These are phyloP conservation scores for Gymnocephalus cernua DNA, from an alignment of 2,113 vertebrate genomes.

Conservation along the genomic window DNA sequence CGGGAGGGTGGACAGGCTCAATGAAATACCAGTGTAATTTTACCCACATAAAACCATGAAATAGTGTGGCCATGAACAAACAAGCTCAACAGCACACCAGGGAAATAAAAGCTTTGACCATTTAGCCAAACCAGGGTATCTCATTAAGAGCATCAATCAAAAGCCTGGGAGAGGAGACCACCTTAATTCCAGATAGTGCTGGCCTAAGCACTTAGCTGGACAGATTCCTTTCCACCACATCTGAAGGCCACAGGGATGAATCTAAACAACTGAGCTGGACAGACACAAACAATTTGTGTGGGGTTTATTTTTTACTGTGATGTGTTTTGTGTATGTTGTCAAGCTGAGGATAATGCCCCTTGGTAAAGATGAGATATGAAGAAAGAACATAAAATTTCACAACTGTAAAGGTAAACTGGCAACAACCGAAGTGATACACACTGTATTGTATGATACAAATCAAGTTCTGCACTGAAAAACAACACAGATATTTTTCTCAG, in stretches of 20 bases:
- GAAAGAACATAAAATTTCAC: not conserved
- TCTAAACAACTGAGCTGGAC: slow-evolving; percentile 31
- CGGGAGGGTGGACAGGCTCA: slow-evolving; percentile 35
- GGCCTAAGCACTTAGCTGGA: slow-evolving; percentile 56
- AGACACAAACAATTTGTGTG: not conserved
- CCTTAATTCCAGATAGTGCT: slow-evolving; percentile 63
- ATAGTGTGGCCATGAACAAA: slow-evolving; percentile 64
- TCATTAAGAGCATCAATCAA: slow-evolving; percentile 76
- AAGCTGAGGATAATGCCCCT: not conserved
- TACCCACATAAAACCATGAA: slow-evolving; percentile 67
- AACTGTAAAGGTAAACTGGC: not conserved
- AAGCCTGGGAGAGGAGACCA: slow-evolving; percentile 39
- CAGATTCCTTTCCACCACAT: slow-evolving; percentile 30
- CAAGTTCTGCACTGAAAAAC: not conserved
- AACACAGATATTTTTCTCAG: not conserved
- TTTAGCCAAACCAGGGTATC: slow-evolving; percentile 75
- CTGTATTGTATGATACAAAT: not conserved
- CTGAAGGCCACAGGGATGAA: slow-evolving; percentile 49
- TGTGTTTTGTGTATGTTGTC: slow-evolving; percentile 11
- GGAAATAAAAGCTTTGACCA: slow-evolving; percentile 76
- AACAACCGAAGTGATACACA: not conserved
- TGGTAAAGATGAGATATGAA: slow-evolving; percentile 6
- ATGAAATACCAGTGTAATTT: slow-evolving; percentile 69
- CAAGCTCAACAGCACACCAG: slow-evolving; percentile 60
- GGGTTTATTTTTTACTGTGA: not conserved